A percentile compares a stretch with the other conserved stretches of the same genome.
Evolutionary conservation across 2,113 vertebrate genomes (phyloP).

Genomic region (Cyrtonyx montezumae): DNA sequence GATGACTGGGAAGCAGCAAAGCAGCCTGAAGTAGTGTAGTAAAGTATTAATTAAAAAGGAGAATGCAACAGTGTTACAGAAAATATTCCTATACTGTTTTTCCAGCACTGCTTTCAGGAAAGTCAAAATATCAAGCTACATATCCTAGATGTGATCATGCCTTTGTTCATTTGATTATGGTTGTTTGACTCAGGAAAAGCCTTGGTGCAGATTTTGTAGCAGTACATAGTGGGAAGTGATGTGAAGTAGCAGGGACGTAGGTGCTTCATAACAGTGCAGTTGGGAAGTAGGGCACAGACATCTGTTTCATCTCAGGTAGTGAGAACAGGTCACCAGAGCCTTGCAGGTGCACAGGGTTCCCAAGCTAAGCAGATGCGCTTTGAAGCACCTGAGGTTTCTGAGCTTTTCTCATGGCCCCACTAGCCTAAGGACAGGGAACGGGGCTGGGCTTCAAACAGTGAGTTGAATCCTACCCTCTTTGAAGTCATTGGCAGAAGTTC

Average conservation of each 20-base stretch:
- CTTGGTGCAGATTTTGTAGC: not conserved
- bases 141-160: not conserved
- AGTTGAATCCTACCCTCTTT: slow-evolving; percentile 64
- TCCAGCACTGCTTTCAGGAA: not conserved
- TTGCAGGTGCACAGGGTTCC: slow-evolving; percentile 44
- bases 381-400: slow-evolving; percentile 60
- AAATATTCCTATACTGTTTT: not conserved
- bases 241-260: not conserved
- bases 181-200: not conserved
- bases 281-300: fast-evolving
- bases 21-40: not conserved
- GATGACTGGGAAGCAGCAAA: not conserved
- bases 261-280: fast-evolving
- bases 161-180: not conserved
- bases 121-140: not conserved
- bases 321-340: fast-evolving
- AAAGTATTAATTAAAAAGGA: not conserved
- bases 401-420: slow-evolving; percentile 56
- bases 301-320: not conserved
- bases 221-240: fast-evolving
- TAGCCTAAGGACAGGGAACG: slow-evolving; percentile 44
- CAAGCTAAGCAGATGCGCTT: slow-evolving; percentile 12
- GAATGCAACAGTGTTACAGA: not conserved
- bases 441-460: slow-evolving; percentile 1
- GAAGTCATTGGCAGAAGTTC: slow-evolving; percentile 61